phyloP scores from a whole-genome alignment of 2,113 vertebrate species.

The Tychaedon coryphoeus region DNA sequence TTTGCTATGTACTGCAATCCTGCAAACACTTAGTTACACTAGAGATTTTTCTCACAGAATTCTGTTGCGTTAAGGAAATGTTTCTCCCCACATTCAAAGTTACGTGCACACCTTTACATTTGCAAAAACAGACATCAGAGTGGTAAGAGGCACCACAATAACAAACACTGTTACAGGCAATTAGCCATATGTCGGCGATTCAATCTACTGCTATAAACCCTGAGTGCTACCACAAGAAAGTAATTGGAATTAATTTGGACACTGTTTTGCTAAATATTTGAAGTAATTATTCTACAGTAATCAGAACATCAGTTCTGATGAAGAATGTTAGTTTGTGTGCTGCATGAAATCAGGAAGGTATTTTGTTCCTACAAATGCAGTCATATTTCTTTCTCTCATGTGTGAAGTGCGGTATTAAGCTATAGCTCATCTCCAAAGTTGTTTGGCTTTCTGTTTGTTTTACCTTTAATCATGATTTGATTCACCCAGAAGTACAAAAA shows the following conservation, averaged over 20 bases:
- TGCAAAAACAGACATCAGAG: background rate
- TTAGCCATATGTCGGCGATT: background rate
- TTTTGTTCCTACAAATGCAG: background rate
- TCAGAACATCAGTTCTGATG: constrained; percentile 26
- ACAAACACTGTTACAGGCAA: constrained; percentile 15
- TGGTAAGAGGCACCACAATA: background rate
- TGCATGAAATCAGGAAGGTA: background rate
- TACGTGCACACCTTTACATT: background rate
- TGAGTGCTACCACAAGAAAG: background rate
- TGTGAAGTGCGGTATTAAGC: background rate
- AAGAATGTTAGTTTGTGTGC: background rate
- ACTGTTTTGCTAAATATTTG: constrained; percentile 29
- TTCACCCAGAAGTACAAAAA: background rate
- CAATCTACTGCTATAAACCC: background rate
- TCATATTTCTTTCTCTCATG: background rate
- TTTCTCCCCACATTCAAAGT: background rate
- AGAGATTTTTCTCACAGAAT: background rate
- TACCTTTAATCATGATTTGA: background rate
- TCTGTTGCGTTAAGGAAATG: background rate
- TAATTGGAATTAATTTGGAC: constrained; percentile 51
- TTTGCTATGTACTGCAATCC: background rate
- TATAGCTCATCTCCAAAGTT: background rate
- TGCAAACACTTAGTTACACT: background rate
- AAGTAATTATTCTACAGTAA: constrained; percentile 31
- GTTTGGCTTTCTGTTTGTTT: background rate